These are phyloP conservation scores for Ictalurus punctatus DNA, from an alignment of 2,113 vertebrate genomes.

Conservation along the genomic window DNA sequence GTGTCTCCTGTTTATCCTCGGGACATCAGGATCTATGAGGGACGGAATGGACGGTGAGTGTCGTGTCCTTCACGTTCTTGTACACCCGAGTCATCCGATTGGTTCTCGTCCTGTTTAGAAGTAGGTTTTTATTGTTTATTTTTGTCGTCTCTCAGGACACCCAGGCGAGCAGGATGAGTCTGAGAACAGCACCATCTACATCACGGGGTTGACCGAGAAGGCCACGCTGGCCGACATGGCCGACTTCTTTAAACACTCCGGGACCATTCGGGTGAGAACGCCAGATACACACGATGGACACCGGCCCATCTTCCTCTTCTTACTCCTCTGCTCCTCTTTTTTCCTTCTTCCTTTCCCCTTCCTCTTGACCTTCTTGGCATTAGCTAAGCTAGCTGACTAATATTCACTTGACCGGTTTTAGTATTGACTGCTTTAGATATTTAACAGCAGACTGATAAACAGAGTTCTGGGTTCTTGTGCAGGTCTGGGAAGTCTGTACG, in stretches of 20 bases:
- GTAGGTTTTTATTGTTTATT: too few species aligned
- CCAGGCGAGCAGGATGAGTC: conserved; percentile 86
- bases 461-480: too few species aligned
- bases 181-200: conserved; percentile 93
- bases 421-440: too few species aligned
- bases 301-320: too few species aligned
- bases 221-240: conserved; percentile 90
- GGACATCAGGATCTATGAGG: conserved; percentile 84
- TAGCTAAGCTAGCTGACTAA: neutral
- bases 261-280: conserved; percentile 82
- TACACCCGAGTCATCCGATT: too few species aligned
- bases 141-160: conserved; percentile 57
- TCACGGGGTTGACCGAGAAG: conserved; percentile 91
- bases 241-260: conserved; percentile 92
- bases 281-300: neutral
- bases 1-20: conserved; percentile 67
- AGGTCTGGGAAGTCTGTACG: too few species aligned
- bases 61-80: neutral
- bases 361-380: too few species aligned
- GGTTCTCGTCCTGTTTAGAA: too few species aligned
- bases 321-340: too few species aligned
- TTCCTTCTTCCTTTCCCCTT: too few species aligned
- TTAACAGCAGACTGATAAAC: too few species aligned
- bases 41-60: conserved; percentile 84
- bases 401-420: neutral